phyloP scores from a whole-genome alignment of 2,113 vertebrate species.

The Acinonyx jubatus region DNA sequence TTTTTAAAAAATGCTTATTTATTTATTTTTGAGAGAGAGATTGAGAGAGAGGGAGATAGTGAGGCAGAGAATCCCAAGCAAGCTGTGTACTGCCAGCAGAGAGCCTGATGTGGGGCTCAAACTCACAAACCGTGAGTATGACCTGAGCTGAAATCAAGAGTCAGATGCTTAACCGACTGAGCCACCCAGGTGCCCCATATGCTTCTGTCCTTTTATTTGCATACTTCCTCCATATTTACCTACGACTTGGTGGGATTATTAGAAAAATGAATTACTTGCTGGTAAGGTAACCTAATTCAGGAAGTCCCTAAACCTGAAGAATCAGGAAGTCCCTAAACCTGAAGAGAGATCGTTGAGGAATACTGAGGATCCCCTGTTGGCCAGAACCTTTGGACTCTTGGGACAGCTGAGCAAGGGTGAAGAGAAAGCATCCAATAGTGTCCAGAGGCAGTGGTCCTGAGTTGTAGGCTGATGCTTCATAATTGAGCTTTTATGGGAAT shows the following conservation, averaged over 20 bases:
- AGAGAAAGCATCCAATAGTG: neutral
- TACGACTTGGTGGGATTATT: neutral
- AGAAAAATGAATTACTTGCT: neutral
- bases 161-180: too few species aligned
- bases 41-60: too few species aligned
- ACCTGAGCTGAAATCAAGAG: too few species aligned
- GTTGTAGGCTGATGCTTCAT: neutral
- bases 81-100: too few species aligned
- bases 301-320: neutral
- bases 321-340: neutral
- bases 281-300: neutral
- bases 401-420: neutral
- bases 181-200: too few species aligned
- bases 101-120: too few species aligned
- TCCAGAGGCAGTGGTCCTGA: neutral
- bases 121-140: too few species aligned
- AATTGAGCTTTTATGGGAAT: neutral
- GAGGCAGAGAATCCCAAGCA: too few species aligned
- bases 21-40: too few species aligned
- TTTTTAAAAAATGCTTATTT: neutral
- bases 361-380: neutral
- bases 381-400: neutral
- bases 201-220: neutral
- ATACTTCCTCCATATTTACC: neutral
- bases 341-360: neutral